Evolutionary conservation across 2,113 vertebrate species (phyloP), one percentile per base, ranked within the genome.

Genomic region (Oncorhynchus gorbuscha): DNA sequence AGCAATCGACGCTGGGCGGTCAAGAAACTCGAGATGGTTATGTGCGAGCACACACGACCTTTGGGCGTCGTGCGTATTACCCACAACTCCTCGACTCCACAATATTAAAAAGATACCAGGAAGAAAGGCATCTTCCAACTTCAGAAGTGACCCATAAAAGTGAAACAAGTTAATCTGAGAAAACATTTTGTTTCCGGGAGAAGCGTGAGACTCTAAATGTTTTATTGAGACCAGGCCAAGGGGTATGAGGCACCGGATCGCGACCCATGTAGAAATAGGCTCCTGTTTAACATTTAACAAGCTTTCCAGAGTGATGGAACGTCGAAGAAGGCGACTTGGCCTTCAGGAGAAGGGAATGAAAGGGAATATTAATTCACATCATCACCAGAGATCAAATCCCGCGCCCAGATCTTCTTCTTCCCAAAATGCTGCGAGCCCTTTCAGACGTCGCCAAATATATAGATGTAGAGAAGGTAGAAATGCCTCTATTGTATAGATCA

Each of bases 271-370:
- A 91, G 91, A 92, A 92, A 92, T 89, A 92, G 89, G 86, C 83
- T 64, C 67, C 83, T 84, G 90, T 93, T 45, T 92, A 92, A 92
- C 89, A 90, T 92, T 92, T 92, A 91, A 90, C 87, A 85, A 83
- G 76, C 80, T 88, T 89, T 89, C 85, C 73, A 83, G 83, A 82
- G 90, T 93, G 92, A 92, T 90, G 88, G 89, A 84, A 87, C 83
- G 77, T 55, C 51, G 16, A 14, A 83, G 22, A 83, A 89, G 78
- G 84, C 82, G 82, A 78, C 81, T 67, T 81, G 85, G 87, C 86
- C 81, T 78, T 76, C 74, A 81, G 61, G 74, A 78, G 69, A 55
- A 3, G 76, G 81, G 79, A 83, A 78, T 68, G 72, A 72, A 58
- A 55, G 35, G 51, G 85, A 90, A 89, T 88, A 88, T 91, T 85